A percentile compares a stretch with the other conserved stretches of the same genome.
Evolutionary conservation across 2,113 vertebrate genomes (phyloP).

Genomic region (Odobenus rosmarus): DNA sequence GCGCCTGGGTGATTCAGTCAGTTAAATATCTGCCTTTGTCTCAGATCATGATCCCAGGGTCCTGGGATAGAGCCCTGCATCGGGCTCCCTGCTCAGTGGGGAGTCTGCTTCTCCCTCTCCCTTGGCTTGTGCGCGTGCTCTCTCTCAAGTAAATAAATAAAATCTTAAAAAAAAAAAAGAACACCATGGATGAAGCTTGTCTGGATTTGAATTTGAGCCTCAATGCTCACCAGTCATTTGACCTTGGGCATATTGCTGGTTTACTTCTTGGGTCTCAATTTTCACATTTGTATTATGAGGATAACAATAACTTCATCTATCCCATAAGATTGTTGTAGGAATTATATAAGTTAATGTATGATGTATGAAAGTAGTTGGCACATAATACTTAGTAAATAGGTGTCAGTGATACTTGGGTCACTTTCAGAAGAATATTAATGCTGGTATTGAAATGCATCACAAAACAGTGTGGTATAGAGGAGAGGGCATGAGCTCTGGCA

Average conservation of each 20-base stretch:
- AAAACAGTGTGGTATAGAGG: not conserved
- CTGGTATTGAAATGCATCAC: not conserved
- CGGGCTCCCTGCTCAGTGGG: not conserved
- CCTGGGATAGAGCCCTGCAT: not conserved
- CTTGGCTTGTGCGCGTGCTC: not conserved
- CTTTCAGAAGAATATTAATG: not conserved
- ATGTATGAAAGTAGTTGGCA: not conserved
- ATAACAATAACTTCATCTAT: not conserved
- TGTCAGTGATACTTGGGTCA: not conserved
- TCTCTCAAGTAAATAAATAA: not conserved
- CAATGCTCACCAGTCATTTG: not conserved
- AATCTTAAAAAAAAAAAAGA: not conserved
- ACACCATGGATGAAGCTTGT: not conserved
- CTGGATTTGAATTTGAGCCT: not conserved
- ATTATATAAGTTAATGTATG: not conserved
- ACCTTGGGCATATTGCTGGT: not conserved
- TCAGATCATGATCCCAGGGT: not conserved
- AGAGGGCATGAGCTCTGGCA: not conserved
- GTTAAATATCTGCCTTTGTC: not conserved
- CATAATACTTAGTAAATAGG: not conserved
- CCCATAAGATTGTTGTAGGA: not conserved
- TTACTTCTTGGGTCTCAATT: not conserved
- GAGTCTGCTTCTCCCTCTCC: not conserved
- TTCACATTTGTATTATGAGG: not conserved
- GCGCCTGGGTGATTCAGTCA: not conserved